A percentile compares a stretch with the other conserved stretches of the same genome.
Conservation (phyloP, 1,140 invertebrate genomes). For the Vanessa atalanta region DNA sequence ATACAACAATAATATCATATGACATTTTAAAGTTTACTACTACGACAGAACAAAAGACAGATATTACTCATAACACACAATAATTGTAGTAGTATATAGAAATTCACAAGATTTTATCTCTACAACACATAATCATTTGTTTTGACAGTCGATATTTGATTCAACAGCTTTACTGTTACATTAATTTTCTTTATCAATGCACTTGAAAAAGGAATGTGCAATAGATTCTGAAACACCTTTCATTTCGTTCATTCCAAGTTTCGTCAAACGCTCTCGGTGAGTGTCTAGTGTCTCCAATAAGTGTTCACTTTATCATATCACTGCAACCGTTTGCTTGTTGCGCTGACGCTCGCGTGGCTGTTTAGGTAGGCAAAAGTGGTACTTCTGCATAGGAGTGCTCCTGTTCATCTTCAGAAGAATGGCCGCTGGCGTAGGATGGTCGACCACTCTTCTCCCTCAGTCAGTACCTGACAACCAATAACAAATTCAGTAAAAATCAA, state of each 20-base stretch:
- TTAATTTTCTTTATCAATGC: background rate
- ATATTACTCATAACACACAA: background rate
- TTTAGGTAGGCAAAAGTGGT: slow-evolving; percentile 54
- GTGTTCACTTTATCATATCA: background rate
- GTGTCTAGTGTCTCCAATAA: background rate
- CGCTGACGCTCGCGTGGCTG: background rate
- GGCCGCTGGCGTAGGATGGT: slow-evolving; percentile 61
- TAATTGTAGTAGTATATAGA: slow-evolving; percentile 1
- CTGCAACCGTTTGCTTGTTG: background rate
- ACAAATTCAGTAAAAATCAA: background rate
- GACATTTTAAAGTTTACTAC: background rate
- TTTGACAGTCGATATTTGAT: background rate
- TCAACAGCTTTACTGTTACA: background rate
- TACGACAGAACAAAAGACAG: background rate
- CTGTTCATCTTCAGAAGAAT: slow-evolving; percentile 74
- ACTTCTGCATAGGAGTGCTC: slow-evolving; percentile 60
- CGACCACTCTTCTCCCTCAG: slow-evolving; percentile 75
- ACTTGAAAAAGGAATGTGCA: slow-evolving; percentile 10
- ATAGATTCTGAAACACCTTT: background rate
- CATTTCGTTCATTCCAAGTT: background rate
- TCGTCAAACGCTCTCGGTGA: background rate
- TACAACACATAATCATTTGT: slow-evolving; percentile 8
- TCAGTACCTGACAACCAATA: slow-evolving; percentile 67
- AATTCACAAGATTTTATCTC: background rate
- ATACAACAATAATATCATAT: background rate